Evolutionary conservation across 1,140 invertebrate genomes (phyloP), one percentile per base, ranked within the genome.

Genomic region (Musca vetustissima): DNA sequence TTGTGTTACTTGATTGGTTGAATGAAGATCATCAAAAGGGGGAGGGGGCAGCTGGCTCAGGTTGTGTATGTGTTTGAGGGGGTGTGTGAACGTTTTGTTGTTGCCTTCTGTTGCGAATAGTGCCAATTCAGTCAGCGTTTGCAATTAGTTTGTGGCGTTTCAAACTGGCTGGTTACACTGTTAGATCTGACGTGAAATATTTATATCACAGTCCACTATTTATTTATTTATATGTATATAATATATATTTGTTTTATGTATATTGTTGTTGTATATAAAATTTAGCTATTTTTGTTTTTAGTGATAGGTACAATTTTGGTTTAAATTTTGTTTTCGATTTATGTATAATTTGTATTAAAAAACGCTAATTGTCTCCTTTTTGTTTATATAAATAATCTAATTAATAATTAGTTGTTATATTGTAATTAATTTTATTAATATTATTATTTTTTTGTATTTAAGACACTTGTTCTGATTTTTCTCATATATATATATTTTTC

Each of bases 351-450:
- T 43, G 36, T 43, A 9, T 43, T 43, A 43, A 43, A 43, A 43
- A 43, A 43, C 13, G 36, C 36, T 43, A 43, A 43, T 57, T 72
- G 48, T 61, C 49, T 61, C 65, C 57, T 68, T 67, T 69, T 59
- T 52, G 70, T 59, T 78, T 52, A 52, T 53, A 53, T 67, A 53
- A 21, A 25, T 67, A 25, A 28, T 67, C 15, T 36, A 43, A 64
- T 64, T 64, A 36, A 21, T 64, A 36, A 19, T 19, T 71, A 75
- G 67, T 69, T 72, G 61, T 76, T 75, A 55, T 70, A 71, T 69
- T 72, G 72, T 75, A 17, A 32, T 67, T 65, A 36, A 32, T 48
- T 65, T 11, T 65, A 48, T 55, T 67, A 43, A 24, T 25, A 24
- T 65, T 65, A 65, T 43, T 32, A 21, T 65, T 49, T 53, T 64